A percentile compares a stretch with the other conserved stretches of the same genome.
Conservation (phyloP, 2,113 vertebrate genomes). For the Turnix velox region DNA sequence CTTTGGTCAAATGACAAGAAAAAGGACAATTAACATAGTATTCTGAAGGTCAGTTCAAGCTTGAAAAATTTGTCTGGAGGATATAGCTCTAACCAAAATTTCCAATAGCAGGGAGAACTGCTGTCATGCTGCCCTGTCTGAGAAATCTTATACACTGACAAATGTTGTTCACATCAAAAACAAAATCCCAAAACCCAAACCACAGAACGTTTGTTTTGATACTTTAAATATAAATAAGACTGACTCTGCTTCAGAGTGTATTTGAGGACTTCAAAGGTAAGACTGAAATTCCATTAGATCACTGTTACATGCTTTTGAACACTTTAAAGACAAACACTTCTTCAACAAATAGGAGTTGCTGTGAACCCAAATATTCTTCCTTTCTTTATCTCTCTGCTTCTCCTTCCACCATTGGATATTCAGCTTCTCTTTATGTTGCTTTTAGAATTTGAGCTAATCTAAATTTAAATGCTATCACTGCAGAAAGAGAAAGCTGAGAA, state of each 20-base stretch:
- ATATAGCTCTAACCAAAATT: neutral
- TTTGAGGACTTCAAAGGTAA: neutral
- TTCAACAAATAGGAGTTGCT: neutral
- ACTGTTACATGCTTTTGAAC: neutral
- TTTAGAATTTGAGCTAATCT: neutral
- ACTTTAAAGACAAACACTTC: slow-evolving; percentile 28
- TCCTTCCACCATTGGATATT: neutral
- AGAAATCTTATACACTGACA: neutral
- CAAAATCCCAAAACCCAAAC: neutral
- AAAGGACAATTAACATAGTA: neutral
- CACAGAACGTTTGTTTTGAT: neutral
- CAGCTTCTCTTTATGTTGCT: neutral
- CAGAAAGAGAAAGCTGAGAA: neutral
- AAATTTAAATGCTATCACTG: neutral
- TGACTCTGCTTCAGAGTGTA: slow-evolving; percentile 2
- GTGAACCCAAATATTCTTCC: neutral
- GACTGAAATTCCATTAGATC: slow-evolving; percentile 18
- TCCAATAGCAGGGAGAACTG: neutral
- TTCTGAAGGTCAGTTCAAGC: neutral
- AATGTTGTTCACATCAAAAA: neutral
- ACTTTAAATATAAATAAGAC: slow-evolving; percentile 24
- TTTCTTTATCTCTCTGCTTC: neutral
- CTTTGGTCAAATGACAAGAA: neutral
- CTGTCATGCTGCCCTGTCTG: neutral
- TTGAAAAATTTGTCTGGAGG: neutral